Base-by-base conservation (phyloP, 2,888 invertebrate species). In the Galerucella pusilla region DNA sequence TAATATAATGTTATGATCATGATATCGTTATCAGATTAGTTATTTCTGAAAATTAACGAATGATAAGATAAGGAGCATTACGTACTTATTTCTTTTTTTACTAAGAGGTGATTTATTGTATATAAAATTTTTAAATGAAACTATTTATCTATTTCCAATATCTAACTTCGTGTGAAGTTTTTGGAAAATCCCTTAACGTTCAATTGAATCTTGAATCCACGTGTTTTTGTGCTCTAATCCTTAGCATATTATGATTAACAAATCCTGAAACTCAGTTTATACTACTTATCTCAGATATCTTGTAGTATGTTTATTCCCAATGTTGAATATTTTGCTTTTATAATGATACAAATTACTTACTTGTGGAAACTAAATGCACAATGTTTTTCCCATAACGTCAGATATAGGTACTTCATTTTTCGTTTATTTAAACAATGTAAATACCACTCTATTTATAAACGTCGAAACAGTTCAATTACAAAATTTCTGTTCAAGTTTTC, bases 1-100 rank as follows among this genome's bases (percentile, higher is more conserved):
- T 60, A 14, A 35, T 61, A 28, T 9, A 45, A 35, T 67, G 14
- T 52, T 16, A 14, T 54, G 2, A 52, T 54, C 35, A 28, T 66
- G 52, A 54, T 57, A 35, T 20, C 66, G 10, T 66, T 67, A 67
- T 67, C 67, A 54, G 49, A 28, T 28, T 68, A 68, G 25, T 28
- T 46, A 68, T 45, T 68, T 69, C 69, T 45, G 46, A 28, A 61
- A 69, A 69, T 61, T 61, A 69, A 59, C 25, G 11, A 10, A 20
- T 46, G 69, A 69, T 69, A 61, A 69, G 69, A 69, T 69, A 69
- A 49, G 14, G 12, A 20, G 35, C 25, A 57, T 16, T 57, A 57
- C 57, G 20, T 57, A 16, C 16, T 20, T 57, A 57, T 57, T 20
- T n/a, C 6, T 54, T 57, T 57, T 57, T 11, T 11, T 57, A 57